Evolutionary conservation across 2,888 invertebrate species (phyloP).

Genomic region (Operophtera brumata): DNA sequence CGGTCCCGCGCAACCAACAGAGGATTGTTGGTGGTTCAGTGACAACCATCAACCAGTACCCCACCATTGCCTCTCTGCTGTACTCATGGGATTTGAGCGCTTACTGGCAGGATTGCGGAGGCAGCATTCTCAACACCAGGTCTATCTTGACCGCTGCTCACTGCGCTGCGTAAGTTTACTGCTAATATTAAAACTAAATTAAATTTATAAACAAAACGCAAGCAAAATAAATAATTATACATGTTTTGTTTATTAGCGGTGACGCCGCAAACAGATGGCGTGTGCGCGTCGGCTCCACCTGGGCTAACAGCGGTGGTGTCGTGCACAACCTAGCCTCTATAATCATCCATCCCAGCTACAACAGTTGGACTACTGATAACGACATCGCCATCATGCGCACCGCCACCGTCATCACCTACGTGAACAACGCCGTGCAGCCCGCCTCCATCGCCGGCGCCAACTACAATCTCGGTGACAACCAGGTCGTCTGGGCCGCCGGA

Average conservation of each 20-base stretch:
- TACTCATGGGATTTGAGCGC: constrained; percentile 27
- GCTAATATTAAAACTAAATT: too few species aligned
- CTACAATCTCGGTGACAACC: constrained; percentile 48
- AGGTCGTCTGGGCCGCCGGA: constrained; percentile 52
- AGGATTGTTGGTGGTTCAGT: constrained; percentile 49
- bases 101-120: constrained; percentile 42
- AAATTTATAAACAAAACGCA: not conserved
- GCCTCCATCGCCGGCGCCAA: constrained; percentile 47
- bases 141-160: constrained; percentile 45
- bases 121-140: constrained; percentile 41
- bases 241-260: not conserved
- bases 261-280: constrained; percentile 24
- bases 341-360: constrained; percentile 19
- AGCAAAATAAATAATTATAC: not conserved
- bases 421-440: constrained; percentile 30
- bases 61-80: constrained; percentile 41
- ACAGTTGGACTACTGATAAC: constrained; percentile 30
- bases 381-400: constrained; percentile 49
- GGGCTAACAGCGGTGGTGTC: constrained; percentile 39
- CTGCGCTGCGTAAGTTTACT: constrained; percentile 38
- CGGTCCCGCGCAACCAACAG: constrained; percentile 18
- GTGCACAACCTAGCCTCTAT: constrained; percentile 7
- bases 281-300: constrained; percentile 41
- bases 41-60: constrained; percentile 43
- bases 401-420: constrained; percentile 25